Evolutionary conservation across 2,888 invertebrate species (phyloP).

Genomic region (Diarsia rubi): DNA sequence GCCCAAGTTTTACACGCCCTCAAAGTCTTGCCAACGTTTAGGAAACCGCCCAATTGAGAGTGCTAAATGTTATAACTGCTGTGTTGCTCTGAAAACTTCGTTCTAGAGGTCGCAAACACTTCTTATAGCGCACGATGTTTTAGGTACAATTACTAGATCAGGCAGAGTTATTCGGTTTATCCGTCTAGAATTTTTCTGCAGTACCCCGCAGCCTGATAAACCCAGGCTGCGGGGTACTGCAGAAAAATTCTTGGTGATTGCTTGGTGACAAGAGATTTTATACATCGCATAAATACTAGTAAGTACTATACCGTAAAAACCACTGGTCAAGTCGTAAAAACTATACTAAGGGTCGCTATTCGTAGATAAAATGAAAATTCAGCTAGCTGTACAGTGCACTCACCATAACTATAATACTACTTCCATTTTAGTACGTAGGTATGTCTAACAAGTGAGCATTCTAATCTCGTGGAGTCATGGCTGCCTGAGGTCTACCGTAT

Average conservation of each 20-base stretch:
- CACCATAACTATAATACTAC: not conserved
- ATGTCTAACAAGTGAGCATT: slow-evolving; percentile 15
- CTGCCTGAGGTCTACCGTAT: not conserved
- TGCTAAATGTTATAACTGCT: too few species aligned
- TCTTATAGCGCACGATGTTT: not conserved
- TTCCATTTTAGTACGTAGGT: not conserved
- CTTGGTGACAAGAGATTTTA: too few species aligned
- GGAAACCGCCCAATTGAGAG: too few species aligned
- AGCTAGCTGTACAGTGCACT: too few species aligned
- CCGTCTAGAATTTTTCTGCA: not conserved
- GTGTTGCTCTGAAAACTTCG: too few species aligned
- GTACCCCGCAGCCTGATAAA: not conserved
- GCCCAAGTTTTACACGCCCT: too few species aligned
- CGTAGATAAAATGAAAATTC: not conserved
- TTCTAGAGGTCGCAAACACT: not conserved
- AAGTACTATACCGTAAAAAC: not conserved
- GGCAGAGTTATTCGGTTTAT: not conserved
- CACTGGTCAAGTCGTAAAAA: not conserved
- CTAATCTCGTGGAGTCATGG: slow-evolving; percentile 7
- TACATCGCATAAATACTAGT: not conserved
- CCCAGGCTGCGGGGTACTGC: too few species aligned
- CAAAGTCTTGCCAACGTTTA: too few species aligned
- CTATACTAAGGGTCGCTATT: too few species aligned
- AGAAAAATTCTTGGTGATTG: too few species aligned
- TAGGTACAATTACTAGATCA: not conserved